These are phyloP conservation scores for Calonectris borealis DNA, from an alignment of 2,113 vertebrate species.

Conservation along the genomic window DNA sequence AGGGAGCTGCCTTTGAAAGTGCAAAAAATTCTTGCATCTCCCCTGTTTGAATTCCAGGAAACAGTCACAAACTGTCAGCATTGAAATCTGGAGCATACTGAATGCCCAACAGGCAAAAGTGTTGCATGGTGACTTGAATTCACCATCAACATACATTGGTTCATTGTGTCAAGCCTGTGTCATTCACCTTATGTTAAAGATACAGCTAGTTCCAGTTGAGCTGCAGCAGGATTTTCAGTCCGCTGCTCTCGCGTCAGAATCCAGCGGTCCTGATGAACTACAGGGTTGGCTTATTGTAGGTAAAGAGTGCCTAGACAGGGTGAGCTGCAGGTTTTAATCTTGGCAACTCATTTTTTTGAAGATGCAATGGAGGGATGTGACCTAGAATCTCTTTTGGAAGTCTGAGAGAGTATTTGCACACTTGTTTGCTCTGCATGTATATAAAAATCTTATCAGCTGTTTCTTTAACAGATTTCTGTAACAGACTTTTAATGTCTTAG, in stretches of 20 bases:
- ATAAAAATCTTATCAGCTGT: not conserved
- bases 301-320: not conserved
- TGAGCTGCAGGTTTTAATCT: not conserved
- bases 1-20: not conserved
- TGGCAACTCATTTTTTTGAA: not conserved
- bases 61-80: not conserved
- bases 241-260: not conserved
- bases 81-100: not conserved
- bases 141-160: not conserved
- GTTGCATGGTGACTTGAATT: not conserved
- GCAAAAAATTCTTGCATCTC: not conserved
- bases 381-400: not conserved
- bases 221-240: not conserved
- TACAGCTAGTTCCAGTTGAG: rapidly evolving
- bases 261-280: not conserved
- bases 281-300: not conserved
- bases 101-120: not conserved
- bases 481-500: not conserved
- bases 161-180: not conserved
- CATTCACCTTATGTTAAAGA: not conserved
- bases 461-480: not conserved
- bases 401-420: not conserved
- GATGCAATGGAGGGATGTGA: not conserved
- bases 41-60: not conserved
- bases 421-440: not conserved